These are phyloP conservation scores for Rafetus swinhoei DNA, from an alignment of 2,113 vertebrate species.

Conservation along the genomic window DNA sequence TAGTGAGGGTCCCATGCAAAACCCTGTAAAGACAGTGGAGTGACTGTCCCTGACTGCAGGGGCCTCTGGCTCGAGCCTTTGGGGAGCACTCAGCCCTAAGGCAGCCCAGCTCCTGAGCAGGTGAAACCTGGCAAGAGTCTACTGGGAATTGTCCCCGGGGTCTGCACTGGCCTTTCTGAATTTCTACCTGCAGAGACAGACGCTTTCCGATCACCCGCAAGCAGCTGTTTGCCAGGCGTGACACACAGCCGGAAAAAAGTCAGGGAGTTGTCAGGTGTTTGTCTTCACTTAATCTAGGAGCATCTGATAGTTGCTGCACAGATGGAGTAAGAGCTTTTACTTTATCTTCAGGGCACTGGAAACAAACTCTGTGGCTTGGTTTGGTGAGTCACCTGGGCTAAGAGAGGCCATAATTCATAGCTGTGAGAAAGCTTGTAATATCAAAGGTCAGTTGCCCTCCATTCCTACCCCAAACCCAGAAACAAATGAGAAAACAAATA, in stretches of 20 bases:
- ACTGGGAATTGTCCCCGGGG: background rate
- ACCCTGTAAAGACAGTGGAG: background rate
- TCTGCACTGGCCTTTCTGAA: background rate
- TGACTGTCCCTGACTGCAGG: background rate
- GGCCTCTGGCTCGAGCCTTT: background rate
- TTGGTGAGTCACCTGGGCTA: background rate
- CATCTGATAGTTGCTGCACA: background rate
- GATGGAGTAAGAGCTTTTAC: background rate
- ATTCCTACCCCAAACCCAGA: background rate
- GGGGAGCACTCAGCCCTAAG: background rate
- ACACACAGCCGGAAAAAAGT: background rate
- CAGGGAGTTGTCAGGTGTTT: background rate
- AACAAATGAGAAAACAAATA: background rate
- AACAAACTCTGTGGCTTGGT: constrained; percentile 36
- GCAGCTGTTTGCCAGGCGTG: background rate
- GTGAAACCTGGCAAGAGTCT: background rate
- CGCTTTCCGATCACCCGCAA: background rate
- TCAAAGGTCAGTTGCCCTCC: fast-evolving
- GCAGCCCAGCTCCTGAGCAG: background rate
- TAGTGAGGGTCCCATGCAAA: background rate
- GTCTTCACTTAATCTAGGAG: background rate
- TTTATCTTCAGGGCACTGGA: constrained; percentile 3
- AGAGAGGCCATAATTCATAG: background rate
- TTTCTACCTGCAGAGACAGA: background rate
- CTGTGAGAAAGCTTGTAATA: background rate